Percentiles rank a stretch among this genome's conserved stretches.
Evolutionary conservation across 2,797 vertebrate species (phyloP).

Genomic region (Intellagama lesueurii): DNA sequence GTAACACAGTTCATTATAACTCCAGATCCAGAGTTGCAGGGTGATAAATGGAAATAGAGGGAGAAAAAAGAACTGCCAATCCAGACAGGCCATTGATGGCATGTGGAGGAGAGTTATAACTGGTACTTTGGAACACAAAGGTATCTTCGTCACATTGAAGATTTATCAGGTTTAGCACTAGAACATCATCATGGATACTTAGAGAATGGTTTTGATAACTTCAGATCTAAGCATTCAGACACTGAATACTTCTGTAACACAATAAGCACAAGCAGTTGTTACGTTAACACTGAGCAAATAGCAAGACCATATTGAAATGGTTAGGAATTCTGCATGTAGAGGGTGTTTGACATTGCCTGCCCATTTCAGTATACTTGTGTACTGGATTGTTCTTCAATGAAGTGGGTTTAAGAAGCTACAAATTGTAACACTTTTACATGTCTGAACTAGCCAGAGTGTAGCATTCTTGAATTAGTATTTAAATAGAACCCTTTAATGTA

Average conservation of each 20-base stretch:
- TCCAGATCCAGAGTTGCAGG: too few species aligned
- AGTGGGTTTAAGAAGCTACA: too few species aligned
- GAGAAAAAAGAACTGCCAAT: background rate
- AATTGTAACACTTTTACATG: too few species aligned
- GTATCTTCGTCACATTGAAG: background rate
- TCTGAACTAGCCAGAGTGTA: too few species aligned
- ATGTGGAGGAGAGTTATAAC: background rate
- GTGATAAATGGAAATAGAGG: too few species aligned
- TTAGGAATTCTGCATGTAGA: background rate
- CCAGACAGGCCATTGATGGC: background rate
- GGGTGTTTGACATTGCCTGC: too few species aligned
- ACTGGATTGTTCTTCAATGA: too few species aligned
- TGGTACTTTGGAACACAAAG: background rate
- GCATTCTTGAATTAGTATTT: too few species aligned
- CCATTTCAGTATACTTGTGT: too few species aligned
- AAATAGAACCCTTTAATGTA: too few species aligned
- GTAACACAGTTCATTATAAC: background rate
- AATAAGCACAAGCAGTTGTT: background rate
- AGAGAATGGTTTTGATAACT: background rate
- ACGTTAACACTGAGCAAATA: background rate
- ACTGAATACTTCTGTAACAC: background rate
- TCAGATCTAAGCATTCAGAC: background rate
- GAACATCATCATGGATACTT: background rate
- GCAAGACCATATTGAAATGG: background rate
- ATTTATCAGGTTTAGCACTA: background rate